Percentiles rank a stretch among this genome's conserved stretches.
Conservation (phyloP, 1,140 invertebrate species). For the Drosophila nebulosa region DNA sequence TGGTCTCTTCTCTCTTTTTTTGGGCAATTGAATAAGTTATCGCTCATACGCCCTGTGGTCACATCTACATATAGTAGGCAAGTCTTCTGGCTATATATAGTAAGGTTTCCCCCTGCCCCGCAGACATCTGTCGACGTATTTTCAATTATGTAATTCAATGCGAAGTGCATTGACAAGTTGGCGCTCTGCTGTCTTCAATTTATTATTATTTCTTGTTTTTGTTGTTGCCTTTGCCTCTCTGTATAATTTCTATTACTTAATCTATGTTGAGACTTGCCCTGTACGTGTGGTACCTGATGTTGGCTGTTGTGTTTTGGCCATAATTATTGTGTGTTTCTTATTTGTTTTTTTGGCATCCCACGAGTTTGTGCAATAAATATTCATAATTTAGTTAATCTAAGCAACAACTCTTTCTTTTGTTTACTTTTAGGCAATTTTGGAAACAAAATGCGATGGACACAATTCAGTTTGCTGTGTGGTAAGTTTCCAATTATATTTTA, state of each 20-base stretch:
- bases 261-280: slow-evolving; percentile 23
- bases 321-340: slow-evolving; percentile 45
- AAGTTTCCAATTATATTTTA: slow-evolving; percentile 22
- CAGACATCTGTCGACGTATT: slow-evolving; percentile 39
- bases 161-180: slow-evolving; percentile 51
- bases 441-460: slow-evolving; percentile 58
- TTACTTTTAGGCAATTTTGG: slow-evolving; percentile 54
- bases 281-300: slow-evolving; percentile 10
- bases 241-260: slow-evolving; percentile 68
- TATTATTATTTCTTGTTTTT: slow-evolving; percentile 53
- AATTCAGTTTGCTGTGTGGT: slow-evolving; percentile 49
- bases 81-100: slow-evolving; percentile 25
- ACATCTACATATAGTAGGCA: slow-evolving; percentile 23
- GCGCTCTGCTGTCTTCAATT: slow-evolving; percentile 37
- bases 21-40: slow-evolving; percentile 40
- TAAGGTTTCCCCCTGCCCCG: slow-evolving; percentile 39
- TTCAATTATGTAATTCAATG: slow-evolving; percentile 56
- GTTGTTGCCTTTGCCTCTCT: slow-evolving; percentile 37
- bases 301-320: slow-evolving; percentile 40
- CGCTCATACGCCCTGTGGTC: slow-evolving; percentile 38
- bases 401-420: slow-evolving; percentile 34
- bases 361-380: slow-evolving; percentile 69
- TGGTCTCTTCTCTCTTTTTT: slow-evolving; percentile 5
- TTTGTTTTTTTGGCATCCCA: slow-evolving; percentile 47
- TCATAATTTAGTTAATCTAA: slow-evolving; percentile 62